Percentiles rank a stretch among this genome's conserved stretches.
phyloP scores from a whole-genome alignment of 1,140 invertebrate species.

The Drosophila tristis region DNA sequence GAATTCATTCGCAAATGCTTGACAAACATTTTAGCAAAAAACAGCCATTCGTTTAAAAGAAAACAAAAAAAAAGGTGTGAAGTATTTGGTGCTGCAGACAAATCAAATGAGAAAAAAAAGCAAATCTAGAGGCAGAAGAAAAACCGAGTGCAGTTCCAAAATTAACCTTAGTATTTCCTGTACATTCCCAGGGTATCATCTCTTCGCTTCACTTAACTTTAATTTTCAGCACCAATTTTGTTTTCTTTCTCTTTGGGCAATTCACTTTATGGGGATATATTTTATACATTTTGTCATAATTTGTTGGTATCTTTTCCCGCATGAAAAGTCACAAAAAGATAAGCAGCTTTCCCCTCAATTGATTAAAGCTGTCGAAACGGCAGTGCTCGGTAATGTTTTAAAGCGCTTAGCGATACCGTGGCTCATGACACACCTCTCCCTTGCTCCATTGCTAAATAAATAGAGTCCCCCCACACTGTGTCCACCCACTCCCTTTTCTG shows the following conservation, averaged over 20 bases:
- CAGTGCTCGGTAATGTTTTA: slow-evolving; percentile 55
- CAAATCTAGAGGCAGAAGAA: too few relatives aligned
- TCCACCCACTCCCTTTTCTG: too few relatives aligned
- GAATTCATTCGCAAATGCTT: too few relatives aligned
- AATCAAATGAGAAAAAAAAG: too few relatives aligned
- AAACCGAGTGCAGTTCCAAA: too few relatives aligned
- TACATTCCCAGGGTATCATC: slow-evolving; percentile 16
- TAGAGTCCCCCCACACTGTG: not conserved
- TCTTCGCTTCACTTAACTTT: not conserved
- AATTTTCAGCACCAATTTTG: not conserved
- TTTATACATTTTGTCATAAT: slow-evolving; percentile 62
- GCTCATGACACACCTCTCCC: too few relatives aligned
- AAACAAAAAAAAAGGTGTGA: not conserved
- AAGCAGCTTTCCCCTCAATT: slow-evolving; percentile 52
- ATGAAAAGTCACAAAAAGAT: slow-evolving; percentile 44
- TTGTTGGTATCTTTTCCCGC: slow-evolving; percentile 25
- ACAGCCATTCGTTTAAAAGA: slow-evolving; percentile 12
- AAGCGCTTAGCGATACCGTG: slow-evolving; percentile 24
- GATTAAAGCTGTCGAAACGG: slow-evolving; percentile 60
- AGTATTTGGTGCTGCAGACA: too few relatives aligned
- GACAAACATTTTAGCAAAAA: too few relatives aligned
- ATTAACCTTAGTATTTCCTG: too few relatives aligned
- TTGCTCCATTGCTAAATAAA: not conserved
- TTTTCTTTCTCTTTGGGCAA: not conserved
- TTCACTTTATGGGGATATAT: too few relatives aligned